Conservation (phyloP, 2,797 vertebrate genomes). For the Poeciliopsis paucimaculata region DNA sequence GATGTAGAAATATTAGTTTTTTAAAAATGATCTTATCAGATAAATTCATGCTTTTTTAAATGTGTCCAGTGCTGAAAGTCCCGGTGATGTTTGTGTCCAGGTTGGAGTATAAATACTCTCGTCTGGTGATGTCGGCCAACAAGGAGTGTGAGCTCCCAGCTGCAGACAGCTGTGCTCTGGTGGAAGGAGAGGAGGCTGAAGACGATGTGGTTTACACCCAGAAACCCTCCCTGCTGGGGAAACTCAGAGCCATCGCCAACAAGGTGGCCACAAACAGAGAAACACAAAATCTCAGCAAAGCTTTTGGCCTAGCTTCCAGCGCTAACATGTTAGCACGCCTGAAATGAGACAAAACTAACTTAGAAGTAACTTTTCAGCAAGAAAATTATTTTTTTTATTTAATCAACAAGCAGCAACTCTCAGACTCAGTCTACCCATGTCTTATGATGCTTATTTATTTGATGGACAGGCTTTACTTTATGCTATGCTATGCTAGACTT, state of each 20-base stretch:
- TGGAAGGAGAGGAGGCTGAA: slow-evolving; percentile 89
- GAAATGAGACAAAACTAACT: too few species aligned
- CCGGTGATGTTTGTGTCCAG: slow-evolving; percentile 71
- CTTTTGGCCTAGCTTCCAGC: too few species aligned
- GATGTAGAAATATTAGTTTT: neutral
- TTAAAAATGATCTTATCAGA: neutral
- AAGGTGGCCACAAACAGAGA: slow-evolving; percentile 82
- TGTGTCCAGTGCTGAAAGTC: slow-evolving; percentile 4
- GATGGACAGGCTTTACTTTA: too few species aligned
- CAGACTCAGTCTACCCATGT: too few species aligned
- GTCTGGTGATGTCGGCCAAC: slow-evolving; percentile 94
- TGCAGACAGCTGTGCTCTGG: slow-evolving; percentile 96
- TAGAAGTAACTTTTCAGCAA: too few species aligned
- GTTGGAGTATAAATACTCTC: slow-evolving; percentile 97
- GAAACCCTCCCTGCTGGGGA: slow-evolving; percentile 92
- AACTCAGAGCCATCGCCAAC: slow-evolving; percentile 91
- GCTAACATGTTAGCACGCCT: too few species aligned
- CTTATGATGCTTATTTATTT: too few species aligned
- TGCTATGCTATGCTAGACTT: too few species aligned
- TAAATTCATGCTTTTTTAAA: neutral
- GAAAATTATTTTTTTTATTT: too few species aligned
- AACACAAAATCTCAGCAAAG: too few species aligned
- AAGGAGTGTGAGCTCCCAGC: slow-evolving; percentile 94
- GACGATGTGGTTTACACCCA: slow-evolving; percentile 94
- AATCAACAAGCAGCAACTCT: too few species aligned